Percentiles rank a stretch among this genome's conserved stretches.
These are phyloP conservation scores for Chrysolina oricalcia DNA, from an alignment of 2,888 invertebrate genomes.

Conservation along the genomic window DNA sequence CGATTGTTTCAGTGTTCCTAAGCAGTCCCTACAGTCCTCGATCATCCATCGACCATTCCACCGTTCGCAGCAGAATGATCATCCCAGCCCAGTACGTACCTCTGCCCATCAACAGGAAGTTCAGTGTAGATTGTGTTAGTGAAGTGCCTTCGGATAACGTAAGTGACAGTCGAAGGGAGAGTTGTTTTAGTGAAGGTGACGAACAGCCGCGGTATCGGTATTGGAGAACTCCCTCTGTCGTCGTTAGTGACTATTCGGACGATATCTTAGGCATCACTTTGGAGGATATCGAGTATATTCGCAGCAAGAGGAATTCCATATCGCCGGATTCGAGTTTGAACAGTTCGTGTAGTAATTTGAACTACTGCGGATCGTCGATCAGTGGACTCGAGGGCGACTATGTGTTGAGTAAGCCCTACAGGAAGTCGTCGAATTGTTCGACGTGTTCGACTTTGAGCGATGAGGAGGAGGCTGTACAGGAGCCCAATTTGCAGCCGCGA, in stretches of 20 bases:
- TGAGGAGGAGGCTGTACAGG: constrained; percentile 75
- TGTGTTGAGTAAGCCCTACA: constrained; percentile 75
- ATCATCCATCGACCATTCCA: constrained; percentile 68
- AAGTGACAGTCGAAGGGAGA: constrained; percentile 71
- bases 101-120: constrained; percentile 71
- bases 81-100: constrained; percentile 76
- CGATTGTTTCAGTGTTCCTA: constrained; percentile 31
- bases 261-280: constrained; percentile 77
- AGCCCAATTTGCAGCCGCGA: constrained; percentile 64
- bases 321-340: constrained; percentile 76
- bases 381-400: constrained; percentile 75
- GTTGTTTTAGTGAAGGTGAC: constrained; percentile 70
- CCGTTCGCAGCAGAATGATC: constrained; percentile 72
- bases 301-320: constrained; percentile 71
- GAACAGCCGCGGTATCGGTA: constrained; percentile 74
- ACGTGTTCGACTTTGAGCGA: constrained; percentile 84
- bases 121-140: constrained; percentile 71
- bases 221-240: constrained; percentile 88
- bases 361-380: constrained; percentile 75
- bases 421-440: constrained; percentile 83
- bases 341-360: constrained; percentile 76
- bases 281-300: constrained; percentile 77
- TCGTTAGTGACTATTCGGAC: constrained; percentile 91
- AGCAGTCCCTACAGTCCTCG: constrained; percentile 65
- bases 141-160: constrained; percentile 57